Conservation (phyloP, 2,113 vertebrate genomes). For the Corvus moneduloides region DNA sequence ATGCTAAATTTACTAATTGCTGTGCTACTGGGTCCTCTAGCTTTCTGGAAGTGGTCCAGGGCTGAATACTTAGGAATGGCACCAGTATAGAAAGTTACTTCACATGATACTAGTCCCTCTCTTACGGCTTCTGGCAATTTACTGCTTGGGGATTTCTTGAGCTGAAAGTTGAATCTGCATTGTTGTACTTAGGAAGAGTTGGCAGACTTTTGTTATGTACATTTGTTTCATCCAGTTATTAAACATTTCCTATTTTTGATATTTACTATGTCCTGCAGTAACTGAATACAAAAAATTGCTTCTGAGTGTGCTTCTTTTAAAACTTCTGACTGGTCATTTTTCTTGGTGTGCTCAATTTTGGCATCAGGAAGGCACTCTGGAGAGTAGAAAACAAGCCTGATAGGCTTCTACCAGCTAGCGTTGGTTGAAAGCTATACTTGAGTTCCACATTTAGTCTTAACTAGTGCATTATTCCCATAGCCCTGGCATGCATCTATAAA, state of each 20-base stretch:
- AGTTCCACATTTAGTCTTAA: not conserved
- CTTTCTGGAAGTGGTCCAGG: not conserved
- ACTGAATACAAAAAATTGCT: not conserved
- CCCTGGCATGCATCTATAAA: not conserved
- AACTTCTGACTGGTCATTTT: not conserved
- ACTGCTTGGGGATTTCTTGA: not conserved
- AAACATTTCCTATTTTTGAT: not conserved
- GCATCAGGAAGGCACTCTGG: not conserved
- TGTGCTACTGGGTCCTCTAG: not conserved
- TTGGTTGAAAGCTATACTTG: not conserved
- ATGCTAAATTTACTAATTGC: not conserved
- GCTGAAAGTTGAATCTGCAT: not conserved
- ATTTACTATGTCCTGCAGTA: not conserved
- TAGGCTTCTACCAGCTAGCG: not conserved
- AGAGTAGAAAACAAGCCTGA: not conserved
- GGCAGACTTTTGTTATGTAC: not conserved
- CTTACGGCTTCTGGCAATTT: not conserved
- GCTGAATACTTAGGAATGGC: not conserved
- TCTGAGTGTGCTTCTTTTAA: not conserved
- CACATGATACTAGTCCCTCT: not conserved
- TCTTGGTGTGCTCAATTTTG: not conserved
- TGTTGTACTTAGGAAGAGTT: not conserved
- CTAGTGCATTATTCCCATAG: not conserved
- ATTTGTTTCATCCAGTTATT: not conserved
- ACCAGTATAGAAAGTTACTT: not conserved